phyloP scores from a whole-genome alignment of 2,113 vertebrate genomes.

The Atractosteus spatula region DNA sequence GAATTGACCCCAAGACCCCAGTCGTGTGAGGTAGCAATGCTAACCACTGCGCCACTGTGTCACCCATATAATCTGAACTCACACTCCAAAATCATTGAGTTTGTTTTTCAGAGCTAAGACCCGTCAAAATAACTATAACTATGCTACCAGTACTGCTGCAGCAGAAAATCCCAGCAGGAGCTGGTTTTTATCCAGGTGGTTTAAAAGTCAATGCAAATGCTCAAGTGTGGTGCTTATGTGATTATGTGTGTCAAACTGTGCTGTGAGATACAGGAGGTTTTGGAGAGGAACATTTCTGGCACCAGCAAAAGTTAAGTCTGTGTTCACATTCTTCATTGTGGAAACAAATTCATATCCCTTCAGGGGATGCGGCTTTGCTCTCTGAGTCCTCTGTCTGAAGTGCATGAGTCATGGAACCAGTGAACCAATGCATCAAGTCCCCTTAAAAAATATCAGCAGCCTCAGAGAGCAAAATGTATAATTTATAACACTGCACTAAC shows the following conservation, averaged over 20 bases:
- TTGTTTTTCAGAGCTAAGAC: no score
- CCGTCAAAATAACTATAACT: no score
- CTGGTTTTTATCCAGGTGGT: no score
- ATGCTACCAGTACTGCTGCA: no score
- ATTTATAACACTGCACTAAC: no score
- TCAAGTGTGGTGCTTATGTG: not conserved
- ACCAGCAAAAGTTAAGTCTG: conserved; percentile 21
- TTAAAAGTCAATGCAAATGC: not conserved
- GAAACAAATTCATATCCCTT: not conserved
- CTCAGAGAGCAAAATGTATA: not conserved
- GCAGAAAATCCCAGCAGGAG: no score
- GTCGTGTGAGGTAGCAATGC: no score
- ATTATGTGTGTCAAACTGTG: not conserved
- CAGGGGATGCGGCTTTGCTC: conserved; percentile 2
- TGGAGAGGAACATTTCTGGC: not conserved
- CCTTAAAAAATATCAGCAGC: not conserved
- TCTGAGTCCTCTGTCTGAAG: conserved; percentile 18
- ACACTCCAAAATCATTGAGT: no score
- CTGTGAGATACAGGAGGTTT: not conserved
- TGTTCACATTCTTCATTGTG: conserved; percentile 20
- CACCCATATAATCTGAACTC: no score
- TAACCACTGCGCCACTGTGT: no score
- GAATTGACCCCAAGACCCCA: no score
- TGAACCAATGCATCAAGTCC: conserved; percentile 13
- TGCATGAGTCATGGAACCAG: conserved; percentile 16